Conservation (phyloP, 2,113 vertebrate genomes). For the Engraulis encrasicolus region DNA sequence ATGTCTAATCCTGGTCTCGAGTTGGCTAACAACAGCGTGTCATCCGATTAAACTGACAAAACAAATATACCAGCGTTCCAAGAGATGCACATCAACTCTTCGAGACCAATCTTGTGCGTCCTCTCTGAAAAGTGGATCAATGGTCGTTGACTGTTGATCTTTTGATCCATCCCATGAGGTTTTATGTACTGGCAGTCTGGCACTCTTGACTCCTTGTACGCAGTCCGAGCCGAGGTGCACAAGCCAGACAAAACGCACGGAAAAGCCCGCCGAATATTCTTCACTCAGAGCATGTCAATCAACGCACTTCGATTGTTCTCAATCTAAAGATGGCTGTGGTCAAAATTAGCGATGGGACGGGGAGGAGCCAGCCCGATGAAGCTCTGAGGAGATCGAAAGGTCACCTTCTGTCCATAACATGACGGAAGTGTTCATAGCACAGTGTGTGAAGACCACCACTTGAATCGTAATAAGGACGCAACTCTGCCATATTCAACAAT, state of each 20-base stretch:
- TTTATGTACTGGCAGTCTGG: background rate
- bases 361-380: background rate
- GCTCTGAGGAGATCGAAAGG: no score
- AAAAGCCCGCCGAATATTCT: background rate
- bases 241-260: no score
- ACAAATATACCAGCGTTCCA: constrained; percentile 25
- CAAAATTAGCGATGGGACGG: background rate
- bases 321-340: background rate
- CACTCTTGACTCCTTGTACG: no score
- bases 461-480: no score
- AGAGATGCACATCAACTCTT: background rate
- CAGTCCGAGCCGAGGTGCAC: no score
- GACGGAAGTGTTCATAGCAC: no score
- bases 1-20: no score
- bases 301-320: background rate
- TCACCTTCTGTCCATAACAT: no score
- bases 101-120: background rate
- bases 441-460: no score
- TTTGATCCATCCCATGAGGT: background rate
- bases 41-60: constrained; percentile 24
- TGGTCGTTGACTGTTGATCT: background rate
- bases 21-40: constrained; percentile 1
- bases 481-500: background rate
- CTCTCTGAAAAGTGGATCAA: background rate
- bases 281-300: no score